Percentiles rank a stretch among this genome's conserved stretches.
These are phyloP conservation scores for Macropis europaea DNA, from an alignment of 2,888 invertebrate genomes.

Conservation along the genomic window DNA sequence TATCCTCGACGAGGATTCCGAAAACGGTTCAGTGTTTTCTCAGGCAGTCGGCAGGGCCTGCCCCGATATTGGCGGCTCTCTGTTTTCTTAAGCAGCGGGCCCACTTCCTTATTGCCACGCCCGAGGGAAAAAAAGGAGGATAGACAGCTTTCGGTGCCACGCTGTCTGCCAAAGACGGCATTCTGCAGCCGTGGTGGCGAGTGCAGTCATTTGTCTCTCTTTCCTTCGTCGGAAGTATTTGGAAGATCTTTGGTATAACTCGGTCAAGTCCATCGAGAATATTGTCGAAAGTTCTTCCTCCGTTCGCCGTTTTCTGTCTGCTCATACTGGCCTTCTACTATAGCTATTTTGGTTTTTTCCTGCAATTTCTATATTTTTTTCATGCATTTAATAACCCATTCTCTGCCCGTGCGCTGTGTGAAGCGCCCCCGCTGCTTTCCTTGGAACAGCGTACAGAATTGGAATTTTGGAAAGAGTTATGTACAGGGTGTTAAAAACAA, in stretches of 20 bases:
- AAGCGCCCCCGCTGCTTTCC: no score
- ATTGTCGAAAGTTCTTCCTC: not conserved
- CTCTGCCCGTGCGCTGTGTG: no score
- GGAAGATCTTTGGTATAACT: not conserved
- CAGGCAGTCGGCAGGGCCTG: slow-evolving; percentile 71
- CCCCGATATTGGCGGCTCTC: slow-evolving; percentile 76
- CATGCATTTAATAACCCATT: no score
- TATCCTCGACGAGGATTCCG: slow-evolving; percentile 53
- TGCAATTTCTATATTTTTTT: no score
- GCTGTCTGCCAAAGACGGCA: slow-evolving; percentile 69
- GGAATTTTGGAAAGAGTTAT: no score
- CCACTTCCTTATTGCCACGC: slow-evolving; percentile 78
- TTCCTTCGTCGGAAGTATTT: not conserved
- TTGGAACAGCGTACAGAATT: no score
- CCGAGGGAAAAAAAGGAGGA: slow-evolving; percentile 46
- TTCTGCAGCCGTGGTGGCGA: slow-evolving; percentile 35
- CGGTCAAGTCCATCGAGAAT: not conserved
- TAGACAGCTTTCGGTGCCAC: slow-evolving; percentile 69
- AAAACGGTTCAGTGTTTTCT: slow-evolving; percentile 73
- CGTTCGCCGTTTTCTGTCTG: not conserved
- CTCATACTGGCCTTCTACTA: not conserved
- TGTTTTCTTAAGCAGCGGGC: slow-evolving; percentile 78
- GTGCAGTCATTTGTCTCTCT: slow-evolving; percentile 5
- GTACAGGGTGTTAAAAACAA: no score
- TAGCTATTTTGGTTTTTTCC: no score